Evolutionary conservation across 2,888 invertebrate species (phyloP).

Genomic region (Acheta domesticus): DNA sequence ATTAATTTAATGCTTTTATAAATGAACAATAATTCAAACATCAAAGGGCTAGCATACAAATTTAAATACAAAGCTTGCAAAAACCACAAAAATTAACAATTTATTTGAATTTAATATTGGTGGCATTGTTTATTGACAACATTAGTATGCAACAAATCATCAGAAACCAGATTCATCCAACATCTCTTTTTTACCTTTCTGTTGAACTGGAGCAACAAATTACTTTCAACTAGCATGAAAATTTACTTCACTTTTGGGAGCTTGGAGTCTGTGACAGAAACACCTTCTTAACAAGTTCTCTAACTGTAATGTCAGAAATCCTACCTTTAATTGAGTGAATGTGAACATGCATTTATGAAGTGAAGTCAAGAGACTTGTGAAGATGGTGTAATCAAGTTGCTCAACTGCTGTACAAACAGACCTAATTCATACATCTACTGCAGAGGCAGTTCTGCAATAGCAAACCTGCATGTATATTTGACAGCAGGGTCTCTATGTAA

Average conservation of each 20-base stretch:
- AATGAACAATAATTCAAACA: not conserved
- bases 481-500: too few species aligned
- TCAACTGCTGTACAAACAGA: not conserved
- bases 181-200: not conserved
- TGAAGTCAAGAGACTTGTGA: too few species aligned
- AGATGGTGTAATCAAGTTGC: not conserved
- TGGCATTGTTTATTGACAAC: not conserved
- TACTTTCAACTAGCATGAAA: not conserved
- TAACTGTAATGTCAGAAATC: not conserved
- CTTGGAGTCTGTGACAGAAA: not conserved
- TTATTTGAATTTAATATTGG: not conserved
- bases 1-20: not conserved
- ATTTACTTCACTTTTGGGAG: too few species aligned
- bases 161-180: not conserved
- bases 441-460: not conserved
- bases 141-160: not conserved
- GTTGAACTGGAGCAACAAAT: not conserved
- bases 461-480: not conserved
- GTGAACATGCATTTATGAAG: too few species aligned
- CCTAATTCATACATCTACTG: too few species aligned
- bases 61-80: not conserved
- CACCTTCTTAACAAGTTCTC: slow-evolving; percentile 3
- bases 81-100: not conserved
- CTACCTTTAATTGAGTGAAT: too few species aligned
- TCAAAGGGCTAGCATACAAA: not conserved